phyloP scores from a whole-genome alignment of 2,113 vertebrate species.

The Ovis canadensis region DNA sequence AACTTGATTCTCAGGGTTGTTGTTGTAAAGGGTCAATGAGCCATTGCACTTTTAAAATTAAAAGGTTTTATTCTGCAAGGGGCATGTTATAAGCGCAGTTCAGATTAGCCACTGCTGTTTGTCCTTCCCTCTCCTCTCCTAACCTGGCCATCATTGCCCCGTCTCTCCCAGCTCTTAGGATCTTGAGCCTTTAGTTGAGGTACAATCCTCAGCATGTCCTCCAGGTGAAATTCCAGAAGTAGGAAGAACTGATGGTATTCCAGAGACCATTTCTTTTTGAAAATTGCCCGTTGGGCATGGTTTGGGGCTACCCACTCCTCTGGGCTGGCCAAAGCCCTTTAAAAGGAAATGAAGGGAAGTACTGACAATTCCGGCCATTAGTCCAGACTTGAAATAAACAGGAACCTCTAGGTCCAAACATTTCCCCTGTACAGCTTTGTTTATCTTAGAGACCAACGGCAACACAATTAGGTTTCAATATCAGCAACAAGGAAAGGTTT shows the following conservation, averaged over 20 bases:
- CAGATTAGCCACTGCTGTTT: background rate
- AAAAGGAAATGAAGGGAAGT: constrained; percentile 57
- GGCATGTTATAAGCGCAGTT: rapidly evolving
- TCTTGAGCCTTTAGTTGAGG: background rate
- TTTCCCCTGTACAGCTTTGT: constrained; percentile 48
- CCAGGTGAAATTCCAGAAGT: background rate
- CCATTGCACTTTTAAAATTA: background rate
- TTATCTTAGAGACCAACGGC: constrained; percentile 54
- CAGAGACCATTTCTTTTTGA: background rate
- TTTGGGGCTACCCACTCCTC: background rate
- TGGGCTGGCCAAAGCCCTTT: constrained; percentile 13
- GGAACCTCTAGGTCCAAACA: constrained; percentile 48
- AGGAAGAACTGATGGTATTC: background rate
- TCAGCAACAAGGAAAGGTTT: background rate
- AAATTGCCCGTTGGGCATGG: background rate
- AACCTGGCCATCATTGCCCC: too few species aligned
- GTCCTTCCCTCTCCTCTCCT: too few species aligned
- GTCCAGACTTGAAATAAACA: constrained; percentile 41
- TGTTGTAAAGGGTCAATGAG: background rate
- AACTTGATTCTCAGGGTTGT: background rate
- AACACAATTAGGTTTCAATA: constrained; percentile 16
- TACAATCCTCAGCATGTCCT: background rate
- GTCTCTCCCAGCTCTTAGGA: background rate
- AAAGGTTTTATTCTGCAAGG: background rate
- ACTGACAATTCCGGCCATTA: background rate